Evolutionary conservation across 1,140 invertebrate species (phyloP).

Genomic region (Atta cephalotes): DNA sequence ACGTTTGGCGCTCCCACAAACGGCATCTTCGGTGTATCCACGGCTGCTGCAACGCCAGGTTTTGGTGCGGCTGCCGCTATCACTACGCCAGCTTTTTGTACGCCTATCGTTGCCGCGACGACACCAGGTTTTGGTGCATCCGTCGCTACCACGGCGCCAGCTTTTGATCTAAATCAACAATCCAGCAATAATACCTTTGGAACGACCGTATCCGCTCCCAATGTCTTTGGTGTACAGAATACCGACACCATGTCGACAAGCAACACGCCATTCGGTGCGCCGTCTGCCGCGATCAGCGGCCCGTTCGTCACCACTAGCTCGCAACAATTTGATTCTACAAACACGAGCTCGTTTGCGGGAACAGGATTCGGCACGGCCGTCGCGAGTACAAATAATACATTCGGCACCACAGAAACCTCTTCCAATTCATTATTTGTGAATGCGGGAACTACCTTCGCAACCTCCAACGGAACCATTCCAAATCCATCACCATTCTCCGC

Average conservation of each 20-base stretch:
- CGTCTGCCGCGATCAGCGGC: slow-evolving; percentile 55
- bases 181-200: slow-evolving; percentile 52
- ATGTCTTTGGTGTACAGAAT: slow-evolving; percentile 30
- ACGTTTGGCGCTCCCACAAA: slow-evolving; percentile 69
- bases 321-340: slow-evolving; percentile 63
- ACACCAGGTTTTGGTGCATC: slow-evolving; percentile 63
- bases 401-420: slow-evolving; percentile 57
- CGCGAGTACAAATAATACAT: not conserved
- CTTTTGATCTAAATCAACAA: slow-evolving; percentile 46
- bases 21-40: slow-evolving; percentile 70
- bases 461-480: not conserved
- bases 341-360: slow-evolving; percentile 46
- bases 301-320: slow-evolving; percentile 67
- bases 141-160: slow-evolving; percentile 2
- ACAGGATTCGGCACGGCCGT: slow-evolving; percentile 56
- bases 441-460: slow-evolving; percentile 60
- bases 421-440: slow-evolving; percentile 45
- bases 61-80: slow-evolving; percentile 69
- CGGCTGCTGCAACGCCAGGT: slow-evolving; percentile 55
- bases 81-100: slow-evolving; percentile 55
- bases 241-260: slow-evolving; percentile 7
- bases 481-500: slow-evolving; percentile 52
- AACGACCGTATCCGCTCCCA: slow-evolving; percentile 42
- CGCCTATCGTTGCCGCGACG: slow-evolving; percentile 30
- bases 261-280: slow-evolving; percentile 22